Base-by-base conservation (phyloP, 2,113 vertebrate species). In the Halichoeres trimaculatus region DNA sequence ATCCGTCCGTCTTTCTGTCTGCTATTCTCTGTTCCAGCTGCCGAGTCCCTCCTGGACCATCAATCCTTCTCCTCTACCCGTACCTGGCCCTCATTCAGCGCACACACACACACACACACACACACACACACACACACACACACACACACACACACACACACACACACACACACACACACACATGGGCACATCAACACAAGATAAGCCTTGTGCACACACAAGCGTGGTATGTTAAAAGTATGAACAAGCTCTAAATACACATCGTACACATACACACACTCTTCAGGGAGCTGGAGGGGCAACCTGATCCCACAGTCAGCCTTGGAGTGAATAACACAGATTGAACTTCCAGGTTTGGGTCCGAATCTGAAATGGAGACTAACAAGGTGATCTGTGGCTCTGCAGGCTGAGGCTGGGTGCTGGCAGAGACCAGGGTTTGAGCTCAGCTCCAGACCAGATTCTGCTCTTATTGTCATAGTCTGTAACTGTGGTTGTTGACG, bases 1-100 rank as follows among this genome's bases (percentile, higher is more conserved):
- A 69, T 87, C 83, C 75, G 75, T 86, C 87, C 23, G 86, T 88
- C 85, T 38, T 83, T 90, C 87, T 84, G 78, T 89, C 88, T 88
- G 86, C 62, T 89, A 87, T 74, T 83, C 85, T 79, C 81, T 75
- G 86, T 83, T 93, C 90, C 91, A 93, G 91, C 91, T 92, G 90
- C 86, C 34, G 74, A 60, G 88, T 92, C 92, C 89, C 91, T 73
- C 36, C 84, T 79, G 92, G 76, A 70, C 85, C 81, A 91, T 92
- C 90, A 93, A 93, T 90, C 90, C 78, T 88, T 85, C 90, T 71
- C 65, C 68, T 89, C 87, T 78, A 89, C 84, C 89, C 77, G 70
- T 88, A 93, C 83, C 89, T 92, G 90, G 89, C 85, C 83, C 78
- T 78, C 55, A 20, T 85, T 90, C 90, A 88, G 74, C 76, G 58